phyloP scores from a whole-genome alignment of 2,888 invertebrate species.

The Eupeodes luniger region DNA sequence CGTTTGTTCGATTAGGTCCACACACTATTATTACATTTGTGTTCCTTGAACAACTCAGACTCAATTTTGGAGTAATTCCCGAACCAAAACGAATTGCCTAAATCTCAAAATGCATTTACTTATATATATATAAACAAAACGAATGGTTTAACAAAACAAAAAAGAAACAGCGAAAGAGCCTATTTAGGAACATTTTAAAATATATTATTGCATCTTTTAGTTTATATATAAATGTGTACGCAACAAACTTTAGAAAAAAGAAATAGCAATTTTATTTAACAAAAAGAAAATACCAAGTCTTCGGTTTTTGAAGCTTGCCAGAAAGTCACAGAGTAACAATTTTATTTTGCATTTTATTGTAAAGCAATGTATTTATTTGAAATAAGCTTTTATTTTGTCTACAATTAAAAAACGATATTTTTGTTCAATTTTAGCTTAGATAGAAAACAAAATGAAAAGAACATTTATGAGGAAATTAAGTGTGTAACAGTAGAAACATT shows the following conservation, averaged over 20 bases:
- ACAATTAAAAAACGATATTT: conserved; percentile 31
- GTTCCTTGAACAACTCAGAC: conserved; percentile 96
- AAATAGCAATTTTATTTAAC: conserved; percentile 34
- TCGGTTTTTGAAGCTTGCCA: conserved; percentile 51
- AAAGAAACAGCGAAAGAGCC: conserved; percentile 31
- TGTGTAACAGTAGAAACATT: conserved; percentile 64
- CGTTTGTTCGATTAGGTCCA: conserved; percentile 97
- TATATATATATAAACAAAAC: neutral
- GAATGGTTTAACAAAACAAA: neutral
- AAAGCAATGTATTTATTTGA: conserved; percentile 23
- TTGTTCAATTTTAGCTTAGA: conserved; percentile 18
- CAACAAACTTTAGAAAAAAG: conserved; percentile 26
- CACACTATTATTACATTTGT: conserved; percentile 98
- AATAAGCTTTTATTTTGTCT: conserved; percentile 58
- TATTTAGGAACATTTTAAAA: neutral
- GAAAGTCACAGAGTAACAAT: conserved; percentile 35
- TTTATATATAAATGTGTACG: neutral
- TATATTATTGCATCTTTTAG: neutral
- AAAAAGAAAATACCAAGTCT: conserved; percentile 10
- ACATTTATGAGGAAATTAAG: neutral
- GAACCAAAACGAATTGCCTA: conserved; percentile 27
- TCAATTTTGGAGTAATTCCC: conserved; percentile 87
- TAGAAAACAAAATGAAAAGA: neutral
- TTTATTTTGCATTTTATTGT: conserved; percentile 31
- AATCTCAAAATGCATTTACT: conserved; percentile 31